Base-by-base conservation (phyloP, 2,888 invertebrate genomes). In the Coelinius sp. region DNA sequence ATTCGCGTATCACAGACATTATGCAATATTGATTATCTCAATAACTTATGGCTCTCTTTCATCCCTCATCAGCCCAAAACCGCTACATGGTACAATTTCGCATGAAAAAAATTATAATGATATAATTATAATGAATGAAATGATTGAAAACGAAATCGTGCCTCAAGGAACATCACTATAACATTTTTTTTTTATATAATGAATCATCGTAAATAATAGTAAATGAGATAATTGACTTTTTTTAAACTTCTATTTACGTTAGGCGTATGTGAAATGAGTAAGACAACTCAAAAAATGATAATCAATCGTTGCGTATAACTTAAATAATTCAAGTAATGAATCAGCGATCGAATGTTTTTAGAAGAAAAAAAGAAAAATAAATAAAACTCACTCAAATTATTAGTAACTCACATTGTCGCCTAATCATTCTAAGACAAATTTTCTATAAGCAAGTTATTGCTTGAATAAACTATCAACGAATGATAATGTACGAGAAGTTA, bases 31-130 rank as follows among this genome's bases (percentile, higher is more conserved):
- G 41, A 38, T 56, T 56, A 8, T 24, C 20, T 31, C 6, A 76
- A 76, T 80, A 80, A 82, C 77, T 81, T 79, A 82, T 75, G 63
- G 75, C 75, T 74, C 79, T 78, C 77, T 52, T 25, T 14, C 14
- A 56, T n/a, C 27, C 27, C 31, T 31, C 73, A 75, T 67, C 71
- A 76, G 67, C 68, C 73, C 72, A 76, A 74, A 76, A 75, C 73
- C 67, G 65, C 74, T 77, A 76, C 73, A 83, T 78, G 82, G 77
- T 80, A 81, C 76, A 78, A 79, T 80, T 75, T 81, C 79, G 80
- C 78, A 76, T 82, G 83, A 83, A 74, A 82, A 81, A 76, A 79
- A 81, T 80, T 75, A 77, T 71, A 76, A 75, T 73, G 71, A 75
- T 78, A 77, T 75, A 68, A 68, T n/a, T n/a, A n/a, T 63, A 38